These are phyloP conservation scores for Podarcis siculus DNA, from an alignment of 2,797 vertebrate species.

Conservation along the genomic window DNA sequence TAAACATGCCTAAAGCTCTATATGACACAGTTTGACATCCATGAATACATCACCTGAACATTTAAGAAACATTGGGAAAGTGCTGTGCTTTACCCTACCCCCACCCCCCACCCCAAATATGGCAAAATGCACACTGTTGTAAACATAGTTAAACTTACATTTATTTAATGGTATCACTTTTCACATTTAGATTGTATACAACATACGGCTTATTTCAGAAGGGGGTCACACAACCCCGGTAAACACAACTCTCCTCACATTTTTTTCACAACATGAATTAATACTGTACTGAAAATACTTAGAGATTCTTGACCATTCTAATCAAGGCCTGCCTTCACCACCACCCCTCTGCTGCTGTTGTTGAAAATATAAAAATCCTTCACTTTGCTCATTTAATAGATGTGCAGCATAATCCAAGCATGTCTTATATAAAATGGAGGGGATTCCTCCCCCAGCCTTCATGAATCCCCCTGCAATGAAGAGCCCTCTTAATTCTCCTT, in stretches of 20 bases:
- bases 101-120: background rate
- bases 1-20: background rate
- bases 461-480: too few relatives aligned
- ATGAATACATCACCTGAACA: background rate
- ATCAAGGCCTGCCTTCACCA: slow-evolving; percentile 34
- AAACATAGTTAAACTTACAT: slow-evolving; percentile 68
- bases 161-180: slow-evolving; percentile 55
- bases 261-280: slow-evolving; percentile 62
- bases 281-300: slow-evolving; percentile 65
- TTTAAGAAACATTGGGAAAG: slow-evolving; percentile 30
- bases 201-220: slow-evolving; percentile 49
- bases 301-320: slow-evolving; percentile 62
- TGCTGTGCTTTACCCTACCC: background rate
- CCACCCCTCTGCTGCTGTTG: background rate
- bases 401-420: background rate
- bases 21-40: background rate
- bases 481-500: too few relatives aligned
- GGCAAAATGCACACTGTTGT: slow-evolving; percentile 50
- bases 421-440: background rate
- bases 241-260: slow-evolving; percentile 63
- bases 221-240: slow-evolving; percentile 39
- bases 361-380: slow-evolving; percentile 34
- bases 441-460: too few relatives aligned
- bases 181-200: slow-evolving; percentile 54
- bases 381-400: slow-evolving; percentile 16